These are phyloP conservation scores for Cotesia chilonis DNA, from an alignment of 1,140 invertebrate species.

Conservation along the genomic window DNA sequence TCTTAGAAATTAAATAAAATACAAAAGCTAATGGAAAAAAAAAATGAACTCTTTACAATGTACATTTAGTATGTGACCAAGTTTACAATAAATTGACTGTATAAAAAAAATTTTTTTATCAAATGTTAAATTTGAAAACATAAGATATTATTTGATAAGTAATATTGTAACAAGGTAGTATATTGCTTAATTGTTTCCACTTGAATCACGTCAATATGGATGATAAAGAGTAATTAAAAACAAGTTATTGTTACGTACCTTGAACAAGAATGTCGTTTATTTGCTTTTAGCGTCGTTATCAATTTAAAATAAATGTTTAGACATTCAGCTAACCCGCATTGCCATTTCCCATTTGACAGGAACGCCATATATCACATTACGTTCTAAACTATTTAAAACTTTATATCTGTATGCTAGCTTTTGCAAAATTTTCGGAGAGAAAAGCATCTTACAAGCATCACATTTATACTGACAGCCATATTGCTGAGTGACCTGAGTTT, in stretches of 20 bases:
- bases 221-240: constrained; percentile 27
- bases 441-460: constrained; percentile 81
- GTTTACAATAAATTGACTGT: background rate
- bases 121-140: background rate
- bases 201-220: constrained; percentile 32
- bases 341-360: constrained; percentile 55
- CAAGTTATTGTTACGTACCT: constrained; percentile 20
- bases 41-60: too few species aligned
- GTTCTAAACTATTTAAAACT: constrained; percentile 42
- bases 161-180: background rate
- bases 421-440: constrained; percentile 72
- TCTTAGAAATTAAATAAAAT: too few species aligned
- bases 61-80: too few species aligned
- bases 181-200: constrained; percentile 12
- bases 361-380: constrained; percentile 56
- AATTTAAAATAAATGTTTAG: constrained; percentile 13
- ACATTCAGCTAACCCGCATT: constrained; percentile 60
- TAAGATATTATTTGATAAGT: background rate
- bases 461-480: constrained; percentile 90
- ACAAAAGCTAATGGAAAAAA: too few species aligned
- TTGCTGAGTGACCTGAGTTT: constrained; percentile 80
- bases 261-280: background rate
- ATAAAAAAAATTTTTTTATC: background rate
- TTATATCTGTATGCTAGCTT: constrained; percentile 48
- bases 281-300: constrained; percentile 10